Base-by-base conservation (phyloP, 1,140 invertebrate species). In the Trichogramma pretiosum region DNA sequence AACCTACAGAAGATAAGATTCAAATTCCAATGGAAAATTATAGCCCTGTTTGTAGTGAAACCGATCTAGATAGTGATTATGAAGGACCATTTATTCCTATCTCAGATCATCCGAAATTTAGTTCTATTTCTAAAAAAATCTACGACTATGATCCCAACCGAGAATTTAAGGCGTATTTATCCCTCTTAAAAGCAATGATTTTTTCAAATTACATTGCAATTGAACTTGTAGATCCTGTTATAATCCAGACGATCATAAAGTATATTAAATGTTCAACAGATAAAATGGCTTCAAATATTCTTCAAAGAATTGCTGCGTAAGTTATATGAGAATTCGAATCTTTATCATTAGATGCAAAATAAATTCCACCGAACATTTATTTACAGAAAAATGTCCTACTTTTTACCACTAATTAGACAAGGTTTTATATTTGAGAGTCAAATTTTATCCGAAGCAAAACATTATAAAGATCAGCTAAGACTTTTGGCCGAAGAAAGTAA, bases 1-100 rank as follows among this genome's bases (percentile, higher is more conserved):
- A 58, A 26, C 53, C 48, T 5, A 36, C 14, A 0, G 48, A 49
- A 39, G 55, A 58, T 4, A 55, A 50, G 16, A 55, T 40, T 7
- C 56, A 61, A 33, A 58, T 67, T 34, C 46, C 56, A 3, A 65
- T 69, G 44, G 61, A 68, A 34, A 67, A 67, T 57, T 70, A 70
- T n/a, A 70, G 67, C 55, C 67, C 67, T 7, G 61, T 71, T 35
- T 71, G 61, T 28, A 70, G 62, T 30, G 68, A 70, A 28, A 56
- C 56, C 21, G 68, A 70, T 28, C 56, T 57, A 33, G 44, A 44
- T 36, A 61, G 59, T 32, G 58, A 67, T 18, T 65, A 35, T 41
- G 54, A 57, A 32, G 59, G 62, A 33, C 62, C 66, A 42, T 48
- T 54, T 2, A 58, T 60, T 48, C 63, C 61, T 2, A 23, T 63